phyloP scores from a whole-genome alignment of 1,140 invertebrate species.

The Heliothis subflexa region DNA sequence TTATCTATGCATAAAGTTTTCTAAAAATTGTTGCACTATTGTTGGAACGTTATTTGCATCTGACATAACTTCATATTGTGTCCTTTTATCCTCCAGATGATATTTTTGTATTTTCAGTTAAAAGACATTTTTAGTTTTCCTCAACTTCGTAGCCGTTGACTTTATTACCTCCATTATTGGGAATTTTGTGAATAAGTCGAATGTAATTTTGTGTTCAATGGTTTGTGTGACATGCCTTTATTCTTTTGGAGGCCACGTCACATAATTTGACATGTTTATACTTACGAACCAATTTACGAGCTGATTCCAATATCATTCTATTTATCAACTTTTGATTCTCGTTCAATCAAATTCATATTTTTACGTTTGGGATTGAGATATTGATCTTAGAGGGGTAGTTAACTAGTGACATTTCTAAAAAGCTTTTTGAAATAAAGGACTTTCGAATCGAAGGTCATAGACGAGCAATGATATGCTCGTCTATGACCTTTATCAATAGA shows the following conservation, averaged over 20 bases:
- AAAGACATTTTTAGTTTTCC: slow-evolving; percentile 14
- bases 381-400: too few species aligned
- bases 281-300: too few species aligned
- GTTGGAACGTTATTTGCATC: slow-evolving; percentile 1
- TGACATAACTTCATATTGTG: neutral
- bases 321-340: too few species aligned
- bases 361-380: too few species aligned
- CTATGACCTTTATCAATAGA: too few species aligned
- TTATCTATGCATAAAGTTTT: slow-evolving; percentile 9
- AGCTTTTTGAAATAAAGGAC: too few species aligned
- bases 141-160: neutral
- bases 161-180: neutral
- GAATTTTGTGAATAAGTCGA: neutral
- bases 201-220: neutral
- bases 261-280: too few species aligned
- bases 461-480: too few species aligned
- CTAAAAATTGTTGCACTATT: neutral
- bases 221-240: neutral
- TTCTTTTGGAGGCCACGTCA: neutral
- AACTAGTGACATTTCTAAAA: too few species aligned
- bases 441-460: too few species aligned
- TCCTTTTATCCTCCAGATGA: neutral
- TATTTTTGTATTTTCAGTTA: slow-evolving; percentile 6
- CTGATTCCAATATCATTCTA: too few species aligned
- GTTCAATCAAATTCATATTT: too few species aligned